Conservation (phyloP, 2,888 invertebrate species). For the Heliconius hortense region DNA sequence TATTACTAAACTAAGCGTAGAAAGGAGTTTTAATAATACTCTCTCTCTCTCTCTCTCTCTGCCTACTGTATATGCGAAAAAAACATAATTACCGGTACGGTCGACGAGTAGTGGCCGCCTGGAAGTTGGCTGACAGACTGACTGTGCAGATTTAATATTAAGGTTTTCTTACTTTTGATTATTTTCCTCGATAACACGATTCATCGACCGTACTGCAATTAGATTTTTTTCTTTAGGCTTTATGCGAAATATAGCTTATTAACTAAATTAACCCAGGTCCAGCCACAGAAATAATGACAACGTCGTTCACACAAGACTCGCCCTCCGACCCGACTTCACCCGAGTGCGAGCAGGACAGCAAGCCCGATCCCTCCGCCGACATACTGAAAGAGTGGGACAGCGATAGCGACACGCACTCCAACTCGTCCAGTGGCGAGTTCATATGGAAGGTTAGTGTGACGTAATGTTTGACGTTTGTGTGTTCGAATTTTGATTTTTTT, state of each 20-base stretch:
- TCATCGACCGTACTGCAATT: too few species aligned
- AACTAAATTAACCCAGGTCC: conserved; percentile 56
- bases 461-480: background rate
- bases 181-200: too few species aligned
- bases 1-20: too few species aligned
- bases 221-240: too few species aligned
- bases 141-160: too few species aligned
- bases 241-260: background rate
- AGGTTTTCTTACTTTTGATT: too few species aligned
- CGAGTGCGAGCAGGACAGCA: conserved; percentile 62
- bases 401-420: conserved; percentile 84
- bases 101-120: too few species aligned
- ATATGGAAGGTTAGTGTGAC: conserved; percentile 87
- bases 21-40: too few species aligned
- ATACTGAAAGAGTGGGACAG: conserved; percentile 86
- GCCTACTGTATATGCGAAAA: too few species aligned
- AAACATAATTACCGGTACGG: too few species aligned
- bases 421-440: conserved; percentile 89
- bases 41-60: too few species aligned
- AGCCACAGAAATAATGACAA: conserved; percentile 73
- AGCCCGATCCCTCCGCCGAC: conserved; percentile 66
- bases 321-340: conserved; percentile 70
- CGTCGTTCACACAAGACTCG: conserved; percentile 75
- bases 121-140: too few species aligned
- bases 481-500: background rate